Conservation (phyloP, 2,113 vertebrate species). For the Dendrocopos noguchii region DNA sequence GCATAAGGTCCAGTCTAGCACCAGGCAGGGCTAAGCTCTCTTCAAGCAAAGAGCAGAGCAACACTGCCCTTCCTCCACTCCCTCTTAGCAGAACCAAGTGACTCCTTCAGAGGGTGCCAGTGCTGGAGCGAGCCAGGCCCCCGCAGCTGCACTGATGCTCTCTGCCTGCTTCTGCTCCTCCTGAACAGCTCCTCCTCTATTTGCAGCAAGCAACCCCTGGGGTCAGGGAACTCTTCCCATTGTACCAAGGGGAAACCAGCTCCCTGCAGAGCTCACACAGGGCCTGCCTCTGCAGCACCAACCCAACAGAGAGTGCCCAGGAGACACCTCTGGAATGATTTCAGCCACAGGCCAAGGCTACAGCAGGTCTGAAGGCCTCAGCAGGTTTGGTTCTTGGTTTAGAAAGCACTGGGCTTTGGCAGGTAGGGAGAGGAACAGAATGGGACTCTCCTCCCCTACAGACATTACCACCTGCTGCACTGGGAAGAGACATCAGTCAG, state of each 20-base stretch:
- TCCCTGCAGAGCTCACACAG: slow-evolving; percentile 54
- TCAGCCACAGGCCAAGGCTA: slow-evolving; percentile 55
- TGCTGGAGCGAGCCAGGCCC: slow-evolving; percentile 53
- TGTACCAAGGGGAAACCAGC: slow-evolving; percentile 49
- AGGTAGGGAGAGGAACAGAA: slow-evolving; percentile 33
- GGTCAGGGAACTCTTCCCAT: slow-evolving; percentile 44
- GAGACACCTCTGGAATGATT: slow-evolving; percentile 69
- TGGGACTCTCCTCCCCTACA: slow-evolving; percentile 36
- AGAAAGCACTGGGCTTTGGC: slow-evolving; percentile 48
- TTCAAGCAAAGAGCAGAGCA: slow-evolving; percentile 74
- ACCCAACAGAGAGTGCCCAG: slow-evolving; percentile 37
- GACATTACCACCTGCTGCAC: slow-evolving; percentile 11
- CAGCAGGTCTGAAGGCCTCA: slow-evolving; percentile 49
- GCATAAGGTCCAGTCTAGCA: slow-evolving; percentile 90
- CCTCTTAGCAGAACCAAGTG: slow-evolving; percentile 73
- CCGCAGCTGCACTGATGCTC: slow-evolving; percentile 57
- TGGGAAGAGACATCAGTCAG: slow-evolving; percentile 11
- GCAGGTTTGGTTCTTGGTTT: slow-evolving; percentile 28
- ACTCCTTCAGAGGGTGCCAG: slow-evolving; percentile 71
- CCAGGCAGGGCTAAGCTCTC: slow-evolving; percentile 66
- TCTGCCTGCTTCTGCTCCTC: slow-evolving; percentile 69
- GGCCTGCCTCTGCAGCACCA: slow-evolving; percentile 48
- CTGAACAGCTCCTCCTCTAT: slow-evolving; percentile 58
- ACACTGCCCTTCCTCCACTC: slow-evolving; percentile 76
- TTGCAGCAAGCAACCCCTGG: slow-evolving; percentile 60